Base-by-base conservation (phyloP, 2,113 vertebrate species). In the Nestor notabilis region DNA sequence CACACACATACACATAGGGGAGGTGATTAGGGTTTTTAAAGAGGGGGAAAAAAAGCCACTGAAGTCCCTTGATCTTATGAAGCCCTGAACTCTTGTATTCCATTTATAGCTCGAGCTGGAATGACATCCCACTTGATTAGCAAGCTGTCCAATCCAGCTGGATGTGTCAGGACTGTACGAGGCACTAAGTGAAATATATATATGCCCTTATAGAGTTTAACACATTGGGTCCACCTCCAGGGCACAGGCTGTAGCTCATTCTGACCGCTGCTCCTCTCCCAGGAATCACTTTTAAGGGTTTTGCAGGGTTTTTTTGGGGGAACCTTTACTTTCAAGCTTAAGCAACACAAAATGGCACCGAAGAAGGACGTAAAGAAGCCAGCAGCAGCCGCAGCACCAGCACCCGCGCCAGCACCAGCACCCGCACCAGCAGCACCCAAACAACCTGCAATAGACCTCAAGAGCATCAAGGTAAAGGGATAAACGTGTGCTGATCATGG, bases 101-200 rank as follows among this genome's bases (percentile, higher is more conserved):
- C 98, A 98, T 99, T 99, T 99, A 98, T 99, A 99, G 98, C 93
- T 97, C 66, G 87, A 97, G 97, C 89, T 94, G 70, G 97, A 98
- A 98, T 98, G 98, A 98, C 98, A 98, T 96, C 98, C 98, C 98
- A 98, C 98, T 98, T 94, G 97, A 96, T 98, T 96, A 97, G 97
- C 50, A 80, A 97, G 97, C 98, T 97, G 98, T 98, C 98, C 98
- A 99, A 99, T 99, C 98, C 98, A 98, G 96, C 98, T 78, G 97
- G 98, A 94, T 98, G 98, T 97, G 95, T 98, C 98, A 96, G 96
- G 96, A 96, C 98, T 98, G 97, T 98, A 75, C 70, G 84, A 98
- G 97, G 97, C 97, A 98, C 97, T 98, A 98, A 98, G 98, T 97
- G 98, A 98, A 98, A 98, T 99, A 99, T 98, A 98, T 99, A 99